phyloP scores from a whole-genome alignment of 2,797 vertebrate species.

The Mus caroli region DNA sequence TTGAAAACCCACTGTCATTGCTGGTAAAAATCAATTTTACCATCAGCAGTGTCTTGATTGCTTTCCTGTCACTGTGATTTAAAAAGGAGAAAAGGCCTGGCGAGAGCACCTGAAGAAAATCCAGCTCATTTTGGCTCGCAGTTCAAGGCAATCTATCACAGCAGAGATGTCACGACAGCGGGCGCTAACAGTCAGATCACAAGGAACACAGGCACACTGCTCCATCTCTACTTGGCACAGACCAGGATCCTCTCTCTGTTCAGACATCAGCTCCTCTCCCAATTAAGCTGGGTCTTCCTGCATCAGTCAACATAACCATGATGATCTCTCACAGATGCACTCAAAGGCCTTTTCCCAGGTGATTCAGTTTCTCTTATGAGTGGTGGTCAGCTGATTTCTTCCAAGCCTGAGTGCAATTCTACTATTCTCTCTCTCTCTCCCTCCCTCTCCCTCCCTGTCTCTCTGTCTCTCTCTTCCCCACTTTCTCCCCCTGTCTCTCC shows the following conservation, averaged over 20 bases:
- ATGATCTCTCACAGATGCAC: neutral
- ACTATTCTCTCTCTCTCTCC: neutral
- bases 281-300: neutral
- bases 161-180: neutral
- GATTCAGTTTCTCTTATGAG: neutral
- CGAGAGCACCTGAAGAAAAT: neutral
- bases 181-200: neutral
- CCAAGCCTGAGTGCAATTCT: neutral
- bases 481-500: too few relatives aligned
- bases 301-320: neutral
- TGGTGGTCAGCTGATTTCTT: slow-evolving; percentile 28
- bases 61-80: neutral
- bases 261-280: neutral
- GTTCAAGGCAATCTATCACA: neutral
- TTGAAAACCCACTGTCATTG: neutral
- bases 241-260: neutral
- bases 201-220: neutral
- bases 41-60: neutral
- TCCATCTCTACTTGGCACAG: neutral
- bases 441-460: too few relatives aligned
- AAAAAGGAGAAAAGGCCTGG: neutral
- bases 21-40: neutral
- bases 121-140: neutral
- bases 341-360: neutral
- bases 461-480: too few relatives aligned